Evolutionary conservation across 1,140 invertebrate species (phyloP).

Genomic region (Mamestra configurata): DNA sequence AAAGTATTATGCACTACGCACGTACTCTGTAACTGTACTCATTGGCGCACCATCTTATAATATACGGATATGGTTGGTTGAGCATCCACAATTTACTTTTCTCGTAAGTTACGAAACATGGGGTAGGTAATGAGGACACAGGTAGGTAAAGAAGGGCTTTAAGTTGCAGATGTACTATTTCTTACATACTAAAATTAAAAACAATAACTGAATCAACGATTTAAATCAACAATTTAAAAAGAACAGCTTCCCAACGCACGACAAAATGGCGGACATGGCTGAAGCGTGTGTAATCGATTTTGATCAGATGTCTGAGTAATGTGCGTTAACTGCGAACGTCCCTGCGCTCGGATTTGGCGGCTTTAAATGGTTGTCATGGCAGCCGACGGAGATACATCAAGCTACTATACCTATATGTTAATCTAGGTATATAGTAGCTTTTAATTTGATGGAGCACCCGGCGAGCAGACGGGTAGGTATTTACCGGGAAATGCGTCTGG

Average conservation of each 20-base stretch:
- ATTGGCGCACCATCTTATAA: conserved; percentile 77
- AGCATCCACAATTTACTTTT: conserved; percentile 57
- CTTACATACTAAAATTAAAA: neutral
- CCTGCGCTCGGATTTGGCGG: conserved; percentile 13
- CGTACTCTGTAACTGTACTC: conserved; percentile 67
- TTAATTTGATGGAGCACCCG: conserved; percentile 16
- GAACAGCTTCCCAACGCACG: neutral
- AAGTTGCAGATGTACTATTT: neutral
- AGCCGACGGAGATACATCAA: conserved; percentile 3
- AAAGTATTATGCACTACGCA: conserved; percentile 76
- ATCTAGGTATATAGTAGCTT: neutral
- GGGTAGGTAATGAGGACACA: neutral
- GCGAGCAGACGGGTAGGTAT: neutral
- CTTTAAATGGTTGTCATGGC: conserved; percentile 48
- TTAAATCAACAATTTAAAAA: neutral
- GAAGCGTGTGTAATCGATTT: conserved; percentile 43
- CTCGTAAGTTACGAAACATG: conserved; percentile 13
- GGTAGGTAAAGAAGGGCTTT: neutral
- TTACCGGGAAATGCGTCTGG: conserved; percentile 14
- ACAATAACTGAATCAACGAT: neutral
- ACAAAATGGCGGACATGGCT: neutral
- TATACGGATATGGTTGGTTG: conserved; percentile 78
- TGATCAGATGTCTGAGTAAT: conserved; percentile 47
- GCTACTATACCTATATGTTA: neutral
- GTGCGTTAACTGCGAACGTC: conserved; percentile 22